phyloP scores from a whole-genome alignment of 2,797 vertebrate genomes.

The Thalassophryne amazonica region DNA sequence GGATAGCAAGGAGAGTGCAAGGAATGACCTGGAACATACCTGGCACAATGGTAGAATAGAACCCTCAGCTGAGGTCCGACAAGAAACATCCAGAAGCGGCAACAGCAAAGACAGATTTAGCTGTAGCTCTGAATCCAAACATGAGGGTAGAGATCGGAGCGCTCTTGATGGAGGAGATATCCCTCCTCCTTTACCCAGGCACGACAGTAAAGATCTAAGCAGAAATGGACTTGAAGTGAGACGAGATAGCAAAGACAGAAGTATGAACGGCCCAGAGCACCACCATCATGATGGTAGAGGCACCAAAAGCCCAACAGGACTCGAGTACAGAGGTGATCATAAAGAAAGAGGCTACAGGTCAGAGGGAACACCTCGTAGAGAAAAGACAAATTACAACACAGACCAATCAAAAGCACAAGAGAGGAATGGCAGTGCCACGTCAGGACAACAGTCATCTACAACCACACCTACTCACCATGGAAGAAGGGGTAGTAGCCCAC shows the following conservation, averaged over 20 bases:
- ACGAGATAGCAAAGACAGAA: constrained; percentile 72
- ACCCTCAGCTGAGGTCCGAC: constrained; percentile 75
- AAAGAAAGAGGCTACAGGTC: constrained; percentile 86
- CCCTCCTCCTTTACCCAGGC: constrained; percentile 57
- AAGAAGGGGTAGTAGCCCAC: constrained; percentile 89
- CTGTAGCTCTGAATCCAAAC: constrained; percentile 48
- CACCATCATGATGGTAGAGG: constrained; percentile 63
- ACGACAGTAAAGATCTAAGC: constrained; percentile 80
- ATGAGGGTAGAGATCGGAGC: constrained; percentile 59
- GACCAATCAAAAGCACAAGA: constrained; percentile 93
- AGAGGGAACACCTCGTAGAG: constrained; percentile 86
- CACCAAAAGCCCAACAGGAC: constrained; percentile 53
- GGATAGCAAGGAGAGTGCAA: constrained; percentile 74
- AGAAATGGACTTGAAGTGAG: constrained; percentile 66
- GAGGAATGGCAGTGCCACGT: constrained; percentile 82
- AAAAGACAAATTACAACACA: constrained; percentile 80
- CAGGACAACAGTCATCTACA: constrained; percentile 79
- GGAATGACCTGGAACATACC: constrained; percentile 71
- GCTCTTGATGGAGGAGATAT: constrained; percentile 58
- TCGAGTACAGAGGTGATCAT: constrained; percentile 71
- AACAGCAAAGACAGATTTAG: constrained; percentile 57
- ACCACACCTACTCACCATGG: constrained; percentile 86
- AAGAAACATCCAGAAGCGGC: constrained; percentile 79
- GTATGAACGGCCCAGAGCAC: constrained; percentile 63
- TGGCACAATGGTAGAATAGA: constrained; percentile 72